Evolutionary conservation across 2,797 vertebrate species (phyloP).

Genomic region (Coreius guichenoti): DNA sequence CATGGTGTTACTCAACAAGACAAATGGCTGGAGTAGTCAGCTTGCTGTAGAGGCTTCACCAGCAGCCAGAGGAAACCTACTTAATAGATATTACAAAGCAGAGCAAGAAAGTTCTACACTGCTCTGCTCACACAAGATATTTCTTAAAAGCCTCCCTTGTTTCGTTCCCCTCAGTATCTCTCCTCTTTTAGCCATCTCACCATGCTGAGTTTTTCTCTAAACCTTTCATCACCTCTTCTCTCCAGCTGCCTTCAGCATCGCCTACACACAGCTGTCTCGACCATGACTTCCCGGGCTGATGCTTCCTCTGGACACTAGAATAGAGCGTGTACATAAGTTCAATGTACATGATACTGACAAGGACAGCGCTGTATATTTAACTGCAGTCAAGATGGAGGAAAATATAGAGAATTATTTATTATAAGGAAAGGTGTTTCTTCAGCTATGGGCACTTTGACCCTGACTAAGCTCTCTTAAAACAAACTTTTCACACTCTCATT

Average conservation of each 20-base stretch:
- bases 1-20: slow-evolving; percentile 68
- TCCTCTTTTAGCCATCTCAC: slow-evolving; percentile 38
- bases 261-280: slow-evolving; percentile 33
- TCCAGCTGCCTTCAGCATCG: slow-evolving; percentile 40
- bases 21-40: slow-evolving; percentile 64
- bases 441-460: background rate
- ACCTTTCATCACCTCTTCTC: slow-evolving; percentile 44
- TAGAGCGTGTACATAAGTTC: slow-evolving; percentile 34
- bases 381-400: slow-evolving; percentile 32
- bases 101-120: slow-evolving; percentile 53
- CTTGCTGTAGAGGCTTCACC: slow-evolving; percentile 60
- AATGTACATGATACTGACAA: slow-evolving; percentile 39
- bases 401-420: slow-evolving; percentile 34
- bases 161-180: slow-evolving; percentile 25
- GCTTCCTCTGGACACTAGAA: slow-evolving; percentile 45
- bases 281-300: slow-evolving; percentile 28
- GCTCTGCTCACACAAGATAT: slow-evolving; percentile 53
- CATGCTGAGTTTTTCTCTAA: slow-evolving; percentile 41
- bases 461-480: background rate
- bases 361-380: slow-evolving; percentile 36
- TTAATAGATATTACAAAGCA: slow-evolving; percentile 67
- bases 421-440: slow-evolving; percentile 11
- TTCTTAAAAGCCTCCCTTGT: slow-evolving; percentile 48
- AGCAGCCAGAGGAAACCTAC: slow-evolving; percentile 56
- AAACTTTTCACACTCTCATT: slow-evolving; percentile 6